phyloP scores from a whole-genome alignment of 2,797 vertebrate genomes.

The Chloroceryle amazona region DNA sequence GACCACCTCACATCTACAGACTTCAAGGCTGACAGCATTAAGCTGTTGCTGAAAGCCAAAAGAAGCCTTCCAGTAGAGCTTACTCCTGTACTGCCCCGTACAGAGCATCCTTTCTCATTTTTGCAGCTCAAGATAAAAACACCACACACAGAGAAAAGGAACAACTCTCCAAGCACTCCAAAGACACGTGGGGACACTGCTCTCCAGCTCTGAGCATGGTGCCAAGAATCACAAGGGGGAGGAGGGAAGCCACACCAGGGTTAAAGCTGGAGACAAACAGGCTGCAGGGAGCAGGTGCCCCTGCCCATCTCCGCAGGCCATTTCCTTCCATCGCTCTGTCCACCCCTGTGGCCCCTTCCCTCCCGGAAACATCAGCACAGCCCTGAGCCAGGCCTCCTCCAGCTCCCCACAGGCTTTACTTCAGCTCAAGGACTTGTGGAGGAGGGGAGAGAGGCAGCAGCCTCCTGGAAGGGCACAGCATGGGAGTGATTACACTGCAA shows the following conservation, averaged over 20 bases:
- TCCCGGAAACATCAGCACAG: background rate
- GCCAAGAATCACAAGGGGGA: conserved; percentile 48
- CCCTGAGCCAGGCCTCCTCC: background rate
- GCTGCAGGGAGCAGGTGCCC: background rate
- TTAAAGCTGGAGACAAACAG: conserved; percentile 36
- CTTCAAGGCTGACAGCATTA: background rate
- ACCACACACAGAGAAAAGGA: background rate
- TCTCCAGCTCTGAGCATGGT: background rate
- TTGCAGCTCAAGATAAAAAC: background rate
- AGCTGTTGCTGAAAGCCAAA: background rate
- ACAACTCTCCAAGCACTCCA: background rate
- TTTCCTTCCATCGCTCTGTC: conserved; percentile 73
- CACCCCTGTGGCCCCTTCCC: conserved; percentile 53
- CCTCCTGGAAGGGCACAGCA: conserved; percentile 1
- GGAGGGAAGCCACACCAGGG: background rate
- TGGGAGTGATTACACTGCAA: background rate
- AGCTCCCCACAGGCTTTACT: background rate
- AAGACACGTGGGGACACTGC: background rate
- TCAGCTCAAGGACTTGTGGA: background rate
- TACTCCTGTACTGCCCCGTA: background rate
- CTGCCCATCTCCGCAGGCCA: conserved; percentile 48
- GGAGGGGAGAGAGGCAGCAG: background rate
- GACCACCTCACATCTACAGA: background rate
- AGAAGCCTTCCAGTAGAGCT: background rate
- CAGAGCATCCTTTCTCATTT: background rate